Conservation (phyloP, 2,888 invertebrate species). For the Ephialtes manifestator region DNA sequence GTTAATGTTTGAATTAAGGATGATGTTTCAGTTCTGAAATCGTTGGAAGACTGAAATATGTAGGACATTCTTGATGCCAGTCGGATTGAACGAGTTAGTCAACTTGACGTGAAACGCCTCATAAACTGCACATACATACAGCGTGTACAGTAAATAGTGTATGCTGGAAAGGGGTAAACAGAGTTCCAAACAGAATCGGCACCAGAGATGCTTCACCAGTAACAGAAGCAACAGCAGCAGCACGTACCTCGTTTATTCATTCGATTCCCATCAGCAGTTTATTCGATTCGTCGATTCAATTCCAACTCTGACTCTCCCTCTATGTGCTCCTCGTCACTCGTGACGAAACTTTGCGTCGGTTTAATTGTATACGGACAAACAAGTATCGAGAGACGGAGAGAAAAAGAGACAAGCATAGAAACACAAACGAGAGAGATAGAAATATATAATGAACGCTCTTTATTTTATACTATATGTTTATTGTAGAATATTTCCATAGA, state of each 20-base stretch:
- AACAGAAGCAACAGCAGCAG: slow-evolving; percentile 23
- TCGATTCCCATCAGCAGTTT: slow-evolving; percentile 60
- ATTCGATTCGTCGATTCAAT: slow-evolving; percentile 57
- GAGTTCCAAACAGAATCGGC: slow-evolving; percentile 34
- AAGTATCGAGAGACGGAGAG: slow-evolving; percentile 23
- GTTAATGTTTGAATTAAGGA: not conserved
- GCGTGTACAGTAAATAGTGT: not conserved
- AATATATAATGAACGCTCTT: not conserved
- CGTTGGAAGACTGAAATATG: not conserved
- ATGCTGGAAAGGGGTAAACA: slow-evolving; percentile 39
- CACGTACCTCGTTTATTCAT: slow-evolving; percentile 62
- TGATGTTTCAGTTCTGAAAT: not conserved
- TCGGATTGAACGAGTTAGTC: not conserved
- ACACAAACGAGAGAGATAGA: not conserved
- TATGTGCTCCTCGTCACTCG: slow-evolving; percentile 35
- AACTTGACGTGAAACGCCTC: not conserved
- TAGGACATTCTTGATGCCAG: not conserved
- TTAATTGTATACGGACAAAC: slow-evolving; percentile 56
- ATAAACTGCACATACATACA: slow-evolving; percentile 6
- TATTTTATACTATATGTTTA: not conserved
- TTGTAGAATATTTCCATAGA: not conserved
- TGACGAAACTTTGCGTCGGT: slow-evolving; percentile 48
- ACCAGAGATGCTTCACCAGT: slow-evolving; percentile 8
- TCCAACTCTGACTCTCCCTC: slow-evolving; percentile 38
- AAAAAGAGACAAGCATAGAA: not conserved